Conservation (phyloP, 2,888 invertebrate genomes). For the Hemithea aestivaria region DNA sequence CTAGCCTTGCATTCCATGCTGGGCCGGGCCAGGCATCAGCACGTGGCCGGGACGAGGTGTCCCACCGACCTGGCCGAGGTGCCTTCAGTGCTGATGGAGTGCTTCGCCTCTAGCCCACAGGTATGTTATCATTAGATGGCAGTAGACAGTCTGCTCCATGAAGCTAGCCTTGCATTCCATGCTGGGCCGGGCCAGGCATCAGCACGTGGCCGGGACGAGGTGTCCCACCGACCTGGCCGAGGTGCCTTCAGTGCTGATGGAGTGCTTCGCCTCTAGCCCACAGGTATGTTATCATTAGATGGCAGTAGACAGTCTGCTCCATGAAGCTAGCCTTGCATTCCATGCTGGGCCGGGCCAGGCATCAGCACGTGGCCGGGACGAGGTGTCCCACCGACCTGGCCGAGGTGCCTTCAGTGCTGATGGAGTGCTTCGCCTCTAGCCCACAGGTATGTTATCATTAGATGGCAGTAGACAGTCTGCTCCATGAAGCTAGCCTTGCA, state of each 20-base stretch:
- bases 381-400: constrained; percentile 98
- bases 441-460: constrained; percentile 79
- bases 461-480: too few relatives aligned
- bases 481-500: too few relatives aligned
- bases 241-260: constrained; percentile 24
- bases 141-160: constrained; percentile 98
- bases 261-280: constrained; percentile 87
- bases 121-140: too few relatives aligned
- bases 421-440: constrained; percentile 85
- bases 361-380: constrained; percentile 99
- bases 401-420: constrained; percentile 70
- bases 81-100: background rate
- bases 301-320: constrained; percentile 97
- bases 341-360: constrained; percentile 94
- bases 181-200: constrained; percentile 94
- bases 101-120: constrained; percentile 89
- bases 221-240: constrained; percentile 99
- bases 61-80: constrained; percentile 97
- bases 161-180: constrained; percentile 99
- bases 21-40: constrained; percentile 94
- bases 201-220: constrained; percentile 98
- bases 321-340: constrained; percentile 99
- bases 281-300: too few relatives aligned
- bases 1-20: constrained; percentile 99
- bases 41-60: constrained; percentile 98